Percentiles rank a stretch among this genome's conserved stretches.
Conservation (phyloP, 2,888 invertebrate species). For the Cerceris rybyensis region DNA sequence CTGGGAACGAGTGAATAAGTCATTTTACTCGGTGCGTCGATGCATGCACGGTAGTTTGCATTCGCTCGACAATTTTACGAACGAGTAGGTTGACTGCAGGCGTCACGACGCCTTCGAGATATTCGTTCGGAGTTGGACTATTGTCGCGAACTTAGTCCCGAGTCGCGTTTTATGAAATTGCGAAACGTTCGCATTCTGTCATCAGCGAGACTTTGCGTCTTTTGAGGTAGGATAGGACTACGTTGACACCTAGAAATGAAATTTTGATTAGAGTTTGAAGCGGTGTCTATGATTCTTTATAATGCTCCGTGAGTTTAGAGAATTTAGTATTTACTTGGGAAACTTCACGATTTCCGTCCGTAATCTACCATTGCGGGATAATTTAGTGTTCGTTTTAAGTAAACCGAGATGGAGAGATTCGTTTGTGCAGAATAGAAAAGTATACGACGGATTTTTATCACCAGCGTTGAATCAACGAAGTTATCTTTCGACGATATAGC, state of each 20-base stretch:
- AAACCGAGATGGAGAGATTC: slow-evolving; percentile 36
- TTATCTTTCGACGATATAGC: slow-evolving; percentile 48
- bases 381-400: slow-evolving; percentile 52
- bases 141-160: not conserved
- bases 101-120: not conserved
- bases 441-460: slow-evolving; percentile 56
- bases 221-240: not conserved
- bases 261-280: not conserved
- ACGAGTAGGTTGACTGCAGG: not conserved
- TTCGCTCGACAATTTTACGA: slow-evolving; percentile 4
- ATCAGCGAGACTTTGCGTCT: not conserved
- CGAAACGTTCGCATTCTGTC: not conserved
- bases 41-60: slow-evolving; percentile 13
- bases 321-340: slow-evolving; percentile 5
- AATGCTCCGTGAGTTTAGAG: not conserved
- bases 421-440: slow-evolving; percentile 46
- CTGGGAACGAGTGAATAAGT: slow-evolving; percentile 30
- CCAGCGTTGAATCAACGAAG: slow-evolving; percentile 51
- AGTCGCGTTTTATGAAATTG: slow-evolving; percentile 1
- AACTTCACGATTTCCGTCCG: slow-evolving; percentile 1
- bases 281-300: not conserved
- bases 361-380: slow-evolving; percentile 31
- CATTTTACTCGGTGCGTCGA: slow-evolving; percentile 21
- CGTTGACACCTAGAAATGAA: not conserved
- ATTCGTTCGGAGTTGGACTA: not conserved